Evolutionary conservation across 2,888 invertebrate species (phyloP).

Genomic region (Matsumyia berberina): DNA sequence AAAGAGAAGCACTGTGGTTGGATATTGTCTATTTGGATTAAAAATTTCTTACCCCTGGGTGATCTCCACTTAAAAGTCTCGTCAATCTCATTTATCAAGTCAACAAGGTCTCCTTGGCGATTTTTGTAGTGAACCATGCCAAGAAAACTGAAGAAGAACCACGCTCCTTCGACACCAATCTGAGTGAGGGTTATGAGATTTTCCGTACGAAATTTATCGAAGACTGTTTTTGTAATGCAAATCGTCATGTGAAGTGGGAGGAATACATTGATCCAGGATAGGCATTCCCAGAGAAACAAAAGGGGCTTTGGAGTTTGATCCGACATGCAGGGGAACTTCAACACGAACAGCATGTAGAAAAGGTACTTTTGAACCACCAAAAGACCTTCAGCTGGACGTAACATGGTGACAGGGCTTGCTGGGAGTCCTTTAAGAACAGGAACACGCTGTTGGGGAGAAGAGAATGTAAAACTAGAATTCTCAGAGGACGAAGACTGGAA

Average conservation of each 20-base stretch:
- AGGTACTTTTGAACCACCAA: no score
- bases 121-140: conserved; percentile 5
- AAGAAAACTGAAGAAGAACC: no score
- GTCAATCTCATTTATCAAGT: neutral
- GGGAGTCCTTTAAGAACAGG: no score
- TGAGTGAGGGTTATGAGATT: no score
- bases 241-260: neutral
- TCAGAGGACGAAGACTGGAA: no score
- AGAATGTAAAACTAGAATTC: no score
- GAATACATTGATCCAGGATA: conserved; percentile 2
- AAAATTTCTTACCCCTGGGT: neutral
- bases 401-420: no score
- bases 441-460: no score
- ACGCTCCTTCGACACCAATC: neutral
- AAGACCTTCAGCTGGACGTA: no score
- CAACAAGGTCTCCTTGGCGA: neutral
- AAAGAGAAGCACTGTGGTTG: neutral
- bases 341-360: no score
- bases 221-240: neutral
- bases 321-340: neutral
- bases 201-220: neutral
- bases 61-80: conserved; percentile 21
- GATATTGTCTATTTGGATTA: neutral
- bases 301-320: no score
- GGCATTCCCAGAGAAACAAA: no score